Conservation (phyloP, 2,797 vertebrate species). For the Xiphophorus birchmanni region DNA sequence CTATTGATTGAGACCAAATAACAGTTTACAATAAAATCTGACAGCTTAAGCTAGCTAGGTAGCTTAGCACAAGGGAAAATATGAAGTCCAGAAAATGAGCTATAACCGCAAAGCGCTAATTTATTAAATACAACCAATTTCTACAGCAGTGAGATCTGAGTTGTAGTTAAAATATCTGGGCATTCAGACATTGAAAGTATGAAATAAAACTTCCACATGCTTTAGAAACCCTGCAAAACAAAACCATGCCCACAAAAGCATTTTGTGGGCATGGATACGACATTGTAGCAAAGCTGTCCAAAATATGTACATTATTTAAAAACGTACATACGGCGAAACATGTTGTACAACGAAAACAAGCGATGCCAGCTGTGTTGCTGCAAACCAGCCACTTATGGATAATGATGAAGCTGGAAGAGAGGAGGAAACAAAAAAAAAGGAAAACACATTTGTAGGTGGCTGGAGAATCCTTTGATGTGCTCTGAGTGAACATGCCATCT, state of each 20-base stretch:
- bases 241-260: neutral
- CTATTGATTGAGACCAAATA: neutral
- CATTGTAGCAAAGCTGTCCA: neutral
- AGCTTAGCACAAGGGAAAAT: neutral
- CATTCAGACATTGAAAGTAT: neutral
- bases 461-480: constrained; percentile 17
- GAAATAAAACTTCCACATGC: neutral
- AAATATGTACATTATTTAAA: neutral
- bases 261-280: neutral
- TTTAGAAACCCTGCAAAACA: neutral
- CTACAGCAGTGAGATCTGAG: neutral
- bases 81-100: neutral
- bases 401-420: constrained; percentile 3
- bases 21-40: neutral
- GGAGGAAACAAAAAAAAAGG: neutral
- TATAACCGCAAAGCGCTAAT: neutral
- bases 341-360: neutral
- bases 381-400: neutral
- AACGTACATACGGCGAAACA: neutral
- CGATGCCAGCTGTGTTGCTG: neutral
- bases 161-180: neutral
- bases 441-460: constrained; percentile 5
- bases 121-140: neutral
- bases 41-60: neutral
- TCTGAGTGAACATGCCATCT: constrained; percentile 36